These are phyloP conservation scores for Bibio marci DNA, from an alignment of 2,888 invertebrate species.

Conservation along the genomic window DNA sequence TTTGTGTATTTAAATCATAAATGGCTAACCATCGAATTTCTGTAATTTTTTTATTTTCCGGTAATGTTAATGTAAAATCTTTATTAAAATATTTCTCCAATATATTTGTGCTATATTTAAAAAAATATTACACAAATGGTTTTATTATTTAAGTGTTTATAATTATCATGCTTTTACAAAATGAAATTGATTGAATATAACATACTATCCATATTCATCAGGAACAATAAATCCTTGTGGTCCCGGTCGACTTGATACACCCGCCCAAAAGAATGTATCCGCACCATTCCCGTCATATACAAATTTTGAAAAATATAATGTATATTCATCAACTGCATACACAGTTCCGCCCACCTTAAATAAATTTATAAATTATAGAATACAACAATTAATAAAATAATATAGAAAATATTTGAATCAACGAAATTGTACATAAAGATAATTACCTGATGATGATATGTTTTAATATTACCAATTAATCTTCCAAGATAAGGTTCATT, in stretches of 20 bases:
- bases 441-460: slow-evolving; percentile 65
- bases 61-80: slow-evolving; percentile 63
- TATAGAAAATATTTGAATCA: neutral
- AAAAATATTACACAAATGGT: too few relatives aligned
- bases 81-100: slow-evolving; percentile 71
- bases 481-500: slow-evolving; percentile 64
- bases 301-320: slow-evolving; percentile 60
- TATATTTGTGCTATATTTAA: slow-evolving; percentile 52
- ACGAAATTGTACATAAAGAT: neutral
- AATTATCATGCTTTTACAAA: neutral
- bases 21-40: slow-evolving; percentile 81
- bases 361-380: neutral
- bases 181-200: slow-evolving; percentile 8
- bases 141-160: too few relatives aligned
- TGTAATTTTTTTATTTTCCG: slow-evolving; percentile 70
- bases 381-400: neutral
- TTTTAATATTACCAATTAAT: slow-evolving; percentile 68
- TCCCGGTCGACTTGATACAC: slow-evolving; percentile 70
- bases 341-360: slow-evolving; percentile 66
- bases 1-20: slow-evolving; percentile 73
- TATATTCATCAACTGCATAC: slow-evolving; percentile 75
- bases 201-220: slow-evolving; percentile 70
- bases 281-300: slow-evolving; percentile 82
- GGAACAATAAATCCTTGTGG: slow-evolving; percentile 85
- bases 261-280: slow-evolving; percentile 88